Conservation (phyloP, 2,797 vertebrate genomes). For the Malacoctenus gilli region DNA sequence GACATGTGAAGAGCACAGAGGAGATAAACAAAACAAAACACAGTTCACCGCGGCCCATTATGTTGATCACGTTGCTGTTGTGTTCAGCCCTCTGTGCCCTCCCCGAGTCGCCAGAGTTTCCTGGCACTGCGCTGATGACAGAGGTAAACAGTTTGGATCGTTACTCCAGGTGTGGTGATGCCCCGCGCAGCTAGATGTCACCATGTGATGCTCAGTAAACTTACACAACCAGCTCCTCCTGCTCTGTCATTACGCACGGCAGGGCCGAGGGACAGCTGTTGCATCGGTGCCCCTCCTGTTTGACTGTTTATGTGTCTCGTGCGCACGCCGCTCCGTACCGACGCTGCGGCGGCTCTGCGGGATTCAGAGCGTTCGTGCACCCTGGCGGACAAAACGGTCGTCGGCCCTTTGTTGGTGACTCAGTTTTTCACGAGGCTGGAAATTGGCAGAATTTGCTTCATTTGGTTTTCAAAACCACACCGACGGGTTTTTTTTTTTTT, state of each 20-base stretch:
- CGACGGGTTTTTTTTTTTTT: too few relatives aligned
- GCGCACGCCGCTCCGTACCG: slow-evolving; percentile 5
- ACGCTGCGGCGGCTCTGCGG: background rate
- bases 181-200: slow-evolving; percentile 57
- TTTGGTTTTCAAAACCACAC: too few relatives aligned
- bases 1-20: too few relatives aligned
- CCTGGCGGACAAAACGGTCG: slow-evolving; percentile 45
- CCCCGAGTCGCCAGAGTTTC: slow-evolving; percentile 20
- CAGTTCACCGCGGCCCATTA: too few relatives aligned
- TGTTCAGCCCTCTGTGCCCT: background rate
- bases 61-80: background rate
- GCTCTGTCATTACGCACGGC: slow-evolving; percentile 66
- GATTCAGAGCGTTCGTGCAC: slow-evolving; percentile 31
- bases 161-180: slow-evolving; percentile 65
- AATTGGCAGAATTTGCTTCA: too few relatives aligned
- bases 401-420: background rate
- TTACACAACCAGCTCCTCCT: slow-evolving; percentile 73
- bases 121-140: slow-evolving; percentile 50
- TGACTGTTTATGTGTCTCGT: slow-evolving; percentile 44
- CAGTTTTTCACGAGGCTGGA: too few relatives aligned
- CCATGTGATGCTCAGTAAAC: slow-evolving; percentile 60
- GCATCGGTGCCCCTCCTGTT: slow-evolving; percentile 56
- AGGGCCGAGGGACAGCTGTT: slow-evolving; percentile 68
- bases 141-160: slow-evolving; percentile 50
- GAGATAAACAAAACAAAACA: too few relatives aligned